Evolutionary conservation across 2,113 vertebrate genomes (phyloP), one percentile per base, ranked within the genome.

Genomic region (Pleuronectes platessa): DNA sequence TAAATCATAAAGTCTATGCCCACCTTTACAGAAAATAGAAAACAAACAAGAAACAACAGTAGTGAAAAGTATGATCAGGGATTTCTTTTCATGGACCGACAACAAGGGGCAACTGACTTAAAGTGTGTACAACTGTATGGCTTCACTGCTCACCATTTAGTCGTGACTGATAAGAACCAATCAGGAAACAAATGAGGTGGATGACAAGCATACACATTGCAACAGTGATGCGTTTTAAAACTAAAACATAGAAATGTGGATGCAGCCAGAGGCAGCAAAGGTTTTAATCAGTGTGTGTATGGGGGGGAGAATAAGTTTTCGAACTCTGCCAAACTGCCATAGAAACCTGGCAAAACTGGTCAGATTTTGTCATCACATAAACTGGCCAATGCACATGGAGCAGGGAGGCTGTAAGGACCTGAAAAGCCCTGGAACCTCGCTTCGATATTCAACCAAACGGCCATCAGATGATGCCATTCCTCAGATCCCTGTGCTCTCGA

Each of bases 251-350:
- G 40, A 11, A 42, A 11, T 42, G 11, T 42, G 40, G 40, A 42
- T 11, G 12, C 13, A 62, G 21, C 18, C 21, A 49, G 37, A 40
- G 45, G 47, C 24, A 35, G 17, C 15, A 20, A 0, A 55, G 47
- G 47, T 69, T 77, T 67, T 1, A 61, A 49, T 53, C 27, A 18
- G 45, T 61, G 53, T 45, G 66, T 79, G 6, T 40, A 70, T 5
- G 3, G n/a, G 64, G 64, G 31, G 18, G 55, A 13, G 17, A 53
- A n/a, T 11, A 54, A 0, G 2, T n/a, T 54, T 10, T n/a, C 8
- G 20, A 51, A n/a, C 23, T 20, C 5, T 23, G 1, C 27, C 10
- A n/a, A 8, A 31, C 11, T 63, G 18, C 14, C 3, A 21, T 1
- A 0, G 27, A 37, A 37, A 67, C 13, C 35, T 9, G 15, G 40